Percentiles rank a stretch among this genome's conserved stretches.
Conservation (phyloP, 2,113 vertebrate genomes). For the Tringa solitaria region DNA sequence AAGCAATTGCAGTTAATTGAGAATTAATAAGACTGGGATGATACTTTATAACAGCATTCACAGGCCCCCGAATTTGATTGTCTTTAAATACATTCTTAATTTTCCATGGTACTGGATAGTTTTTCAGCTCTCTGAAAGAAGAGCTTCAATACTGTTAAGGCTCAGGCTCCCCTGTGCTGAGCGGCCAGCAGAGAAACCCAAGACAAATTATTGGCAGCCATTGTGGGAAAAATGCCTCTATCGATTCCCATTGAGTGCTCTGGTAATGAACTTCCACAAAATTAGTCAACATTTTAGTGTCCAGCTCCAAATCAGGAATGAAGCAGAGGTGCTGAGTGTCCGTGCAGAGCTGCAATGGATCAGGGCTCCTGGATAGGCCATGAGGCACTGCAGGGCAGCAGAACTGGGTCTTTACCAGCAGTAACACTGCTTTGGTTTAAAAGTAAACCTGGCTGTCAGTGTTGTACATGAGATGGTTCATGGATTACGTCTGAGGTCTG, state of each 20-base stretch:
- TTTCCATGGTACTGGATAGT: neutral
- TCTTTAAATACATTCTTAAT: neutral
- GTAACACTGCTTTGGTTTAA: neutral
- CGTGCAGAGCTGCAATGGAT: rapidly evolving
- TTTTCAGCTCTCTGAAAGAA: neutral
- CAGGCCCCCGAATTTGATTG: neutral
- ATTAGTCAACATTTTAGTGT: neutral
- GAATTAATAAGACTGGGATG: neutral
- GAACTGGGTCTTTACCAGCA: neutral
- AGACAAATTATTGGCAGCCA: neutral
- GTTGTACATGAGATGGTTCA: neutral
- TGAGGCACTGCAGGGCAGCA: neutral
- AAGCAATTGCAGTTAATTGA: neutral
- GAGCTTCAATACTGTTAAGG: neutral
- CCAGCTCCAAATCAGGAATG: neutral
- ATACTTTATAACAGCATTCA: neutral
- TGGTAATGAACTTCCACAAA: neutral
- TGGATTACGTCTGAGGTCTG: neutral
- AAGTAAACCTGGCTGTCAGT: neutral
- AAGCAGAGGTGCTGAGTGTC: neutral
- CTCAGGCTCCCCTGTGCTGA: neutral
- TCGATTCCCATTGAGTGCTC: neutral
- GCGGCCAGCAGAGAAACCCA: neutral
- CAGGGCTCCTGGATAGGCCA: neutral
- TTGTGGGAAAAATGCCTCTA: neutral